phyloP scores from a whole-genome alignment of 1,140 invertebrate species.

The Ylistrum balloti region DNA sequence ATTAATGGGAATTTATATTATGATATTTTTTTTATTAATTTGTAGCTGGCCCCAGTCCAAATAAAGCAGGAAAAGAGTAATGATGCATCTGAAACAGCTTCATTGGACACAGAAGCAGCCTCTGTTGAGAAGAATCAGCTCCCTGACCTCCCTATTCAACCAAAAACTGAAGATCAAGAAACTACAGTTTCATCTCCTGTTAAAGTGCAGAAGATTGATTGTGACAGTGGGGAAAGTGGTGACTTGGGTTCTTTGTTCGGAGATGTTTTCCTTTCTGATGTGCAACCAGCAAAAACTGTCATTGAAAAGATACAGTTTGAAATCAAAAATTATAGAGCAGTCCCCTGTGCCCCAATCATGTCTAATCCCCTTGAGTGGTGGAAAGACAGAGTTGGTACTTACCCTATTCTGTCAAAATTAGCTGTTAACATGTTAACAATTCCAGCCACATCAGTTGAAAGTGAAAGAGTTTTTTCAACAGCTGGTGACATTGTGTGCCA shows the following conservation, averaged over 20 bases:
- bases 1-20: no score
- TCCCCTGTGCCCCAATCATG: not conserved
- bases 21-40: no score
- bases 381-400: conserved; percentile 41
- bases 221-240: no score
- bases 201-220: no score
- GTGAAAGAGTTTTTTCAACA: conserved; percentile 51
- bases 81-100: no score
- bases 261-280: conserved; percentile 48
- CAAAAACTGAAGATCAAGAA: conserved; percentile 1
- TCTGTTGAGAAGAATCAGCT: no score
- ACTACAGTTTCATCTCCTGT: not conserved
- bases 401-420: conserved; percentile 44
- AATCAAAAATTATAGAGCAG: conserved; percentile 44
- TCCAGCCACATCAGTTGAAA: conserved; percentile 47
- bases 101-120: no score
- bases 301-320: not conserved
- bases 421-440: conserved; percentile 48
- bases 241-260: no score
- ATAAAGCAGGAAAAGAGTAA: no score
- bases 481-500: not conserved
- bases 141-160: no score
- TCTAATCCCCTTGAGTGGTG: conserved; percentile 52
- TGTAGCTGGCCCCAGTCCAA: no score
- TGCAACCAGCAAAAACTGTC: not conserved